Evolutionary conservation across 2,888 invertebrate genomes (phyloP).

Genomic region (Allacma fusca): DNA sequence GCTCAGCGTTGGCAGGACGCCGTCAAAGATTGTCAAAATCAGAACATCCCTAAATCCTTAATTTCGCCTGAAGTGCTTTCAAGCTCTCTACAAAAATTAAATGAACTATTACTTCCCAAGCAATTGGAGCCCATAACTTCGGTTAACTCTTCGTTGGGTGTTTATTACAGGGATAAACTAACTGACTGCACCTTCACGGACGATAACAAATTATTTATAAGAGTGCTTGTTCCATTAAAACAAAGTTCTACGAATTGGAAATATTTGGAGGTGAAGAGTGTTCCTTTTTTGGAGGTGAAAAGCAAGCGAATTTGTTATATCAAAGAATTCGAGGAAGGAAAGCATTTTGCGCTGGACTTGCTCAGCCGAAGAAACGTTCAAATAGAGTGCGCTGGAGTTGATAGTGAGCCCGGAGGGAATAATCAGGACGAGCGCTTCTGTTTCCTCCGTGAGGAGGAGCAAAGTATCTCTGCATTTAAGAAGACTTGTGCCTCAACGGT

Average conservation of each 20-base stretch:
- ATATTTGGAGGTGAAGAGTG: background rate
- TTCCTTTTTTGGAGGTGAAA: background rate
- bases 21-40: background rate
- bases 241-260: background rate
- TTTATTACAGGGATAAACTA: background rate
- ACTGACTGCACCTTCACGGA: constrained; percentile 16
- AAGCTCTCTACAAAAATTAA: background rate
- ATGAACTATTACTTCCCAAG: background rate
- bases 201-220: constrained; percentile 9
- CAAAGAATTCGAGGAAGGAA: background rate
- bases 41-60: background rate
- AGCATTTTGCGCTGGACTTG: background rate
- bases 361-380: background rate
- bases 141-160: no score
- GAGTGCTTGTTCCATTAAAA: background rate
- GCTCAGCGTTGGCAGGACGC: constrained; percentile 30
- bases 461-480: background rate
- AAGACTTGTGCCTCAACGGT: constrained; percentile 1
- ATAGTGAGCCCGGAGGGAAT: no score
- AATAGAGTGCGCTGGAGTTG: background rate
- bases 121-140: background rate
- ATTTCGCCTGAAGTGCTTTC: background rate
- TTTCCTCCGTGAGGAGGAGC: background rate
- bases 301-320: background rate
- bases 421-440: background rate